phyloP scores from a whole-genome alignment of 2,888 invertebrate species.

The Plemyria rubiginata region DNA sequence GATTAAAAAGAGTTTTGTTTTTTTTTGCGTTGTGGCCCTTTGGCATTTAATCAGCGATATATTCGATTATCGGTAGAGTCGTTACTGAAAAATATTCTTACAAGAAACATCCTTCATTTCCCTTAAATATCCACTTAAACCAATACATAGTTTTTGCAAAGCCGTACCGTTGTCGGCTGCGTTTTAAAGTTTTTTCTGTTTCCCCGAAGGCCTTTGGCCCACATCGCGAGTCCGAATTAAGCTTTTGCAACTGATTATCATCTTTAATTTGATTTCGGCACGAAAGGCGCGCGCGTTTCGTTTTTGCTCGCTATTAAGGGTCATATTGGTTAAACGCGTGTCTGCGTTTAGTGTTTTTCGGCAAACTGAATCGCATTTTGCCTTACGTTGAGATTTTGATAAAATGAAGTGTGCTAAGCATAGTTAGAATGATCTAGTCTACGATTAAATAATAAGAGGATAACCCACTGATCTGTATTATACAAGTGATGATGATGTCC shows the following conservation, averaged over 20 bases:
- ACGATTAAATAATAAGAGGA: too few relatives aligned
- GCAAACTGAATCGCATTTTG: background rate
- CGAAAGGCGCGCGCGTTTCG: slow-evolving; percentile 47
- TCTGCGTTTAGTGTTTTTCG: slow-evolving; percentile 14
- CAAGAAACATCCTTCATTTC: slow-evolving; percentile 26
- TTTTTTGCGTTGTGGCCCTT: too few relatives aligned
- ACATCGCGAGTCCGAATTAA: slow-evolving; percentile 51
- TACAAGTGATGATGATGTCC: too few relatives aligned
- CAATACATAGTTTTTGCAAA: slow-evolving; percentile 34
- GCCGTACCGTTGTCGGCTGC: slow-evolving; percentile 26
- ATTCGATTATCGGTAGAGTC: background rate
- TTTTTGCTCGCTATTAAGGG: slow-evolving; percentile 30
- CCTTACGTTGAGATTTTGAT: background rate
- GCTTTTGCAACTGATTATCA: slow-evolving; percentile 68
- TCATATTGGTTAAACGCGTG: slow-evolving; percentile 17
- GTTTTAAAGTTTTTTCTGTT: slow-evolving; percentile 51
- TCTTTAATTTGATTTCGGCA: slow-evolving; percentile 66
- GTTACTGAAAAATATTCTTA: slow-evolving; percentile 26
- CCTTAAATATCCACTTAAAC: slow-evolving; percentile 30
- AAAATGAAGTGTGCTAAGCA: too few relatives aligned
- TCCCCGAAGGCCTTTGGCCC: slow-evolving; percentile 55
- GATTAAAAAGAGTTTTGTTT: too few relatives aligned
- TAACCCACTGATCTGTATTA: too few relatives aligned
- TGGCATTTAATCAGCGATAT: background rate
- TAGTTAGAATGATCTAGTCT: too few relatives aligned